Conservation (phyloP, 2,113 vertebrate species). For the Seriola dumerili region DNA sequence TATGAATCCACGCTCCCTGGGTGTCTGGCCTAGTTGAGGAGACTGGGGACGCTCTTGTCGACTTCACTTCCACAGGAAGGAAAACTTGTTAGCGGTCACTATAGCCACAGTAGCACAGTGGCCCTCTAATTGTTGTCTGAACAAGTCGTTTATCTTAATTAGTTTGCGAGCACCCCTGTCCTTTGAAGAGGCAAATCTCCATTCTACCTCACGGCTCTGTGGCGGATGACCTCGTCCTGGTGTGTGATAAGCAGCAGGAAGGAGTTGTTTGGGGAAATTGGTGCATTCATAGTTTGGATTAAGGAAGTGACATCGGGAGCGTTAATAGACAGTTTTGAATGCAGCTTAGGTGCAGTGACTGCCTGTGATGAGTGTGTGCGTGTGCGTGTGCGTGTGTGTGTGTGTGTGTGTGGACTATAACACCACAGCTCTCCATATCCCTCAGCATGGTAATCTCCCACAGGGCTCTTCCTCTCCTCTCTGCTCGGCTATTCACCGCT, state of each 20-base stretch:
- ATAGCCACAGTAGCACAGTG: constrained; percentile 14
- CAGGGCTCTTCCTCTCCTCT: constrained; percentile 50
- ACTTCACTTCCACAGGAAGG: constrained; percentile 16
- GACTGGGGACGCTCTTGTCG: not conserved
- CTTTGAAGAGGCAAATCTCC: constrained; percentile 9
- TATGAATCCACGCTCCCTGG: constrained; percentile 54
- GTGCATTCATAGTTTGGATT: constrained; percentile 36
- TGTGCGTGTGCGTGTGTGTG: too few relatives aligned
- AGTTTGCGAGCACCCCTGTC: constrained; percentile 20
- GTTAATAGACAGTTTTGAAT: constrained; percentile 37
- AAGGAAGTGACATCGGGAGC: constrained; percentile 52
- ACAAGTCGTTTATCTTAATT: constrained; percentile 66
- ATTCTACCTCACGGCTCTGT: constrained; percentile 26
- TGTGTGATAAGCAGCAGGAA: constrained; percentile 16
- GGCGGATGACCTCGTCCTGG: constrained; percentile 30
- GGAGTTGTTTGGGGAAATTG: constrained; percentile 36
- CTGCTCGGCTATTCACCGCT: constrained; percentile 38
- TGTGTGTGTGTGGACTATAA: constrained; percentile 22
- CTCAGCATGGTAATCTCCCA: constrained; percentile 51
- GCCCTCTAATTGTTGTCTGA: constrained; percentile 16
- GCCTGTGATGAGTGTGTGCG: not conserved
- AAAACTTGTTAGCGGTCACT: constrained; percentile 31
- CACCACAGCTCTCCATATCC: constrained; percentile 36
- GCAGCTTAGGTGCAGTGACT: constrained; percentile 11
- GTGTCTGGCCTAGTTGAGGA: constrained; percentile 67